Conservation (phyloP, 2,888 invertebrate species). For the Atethmia centrago region DNA sequence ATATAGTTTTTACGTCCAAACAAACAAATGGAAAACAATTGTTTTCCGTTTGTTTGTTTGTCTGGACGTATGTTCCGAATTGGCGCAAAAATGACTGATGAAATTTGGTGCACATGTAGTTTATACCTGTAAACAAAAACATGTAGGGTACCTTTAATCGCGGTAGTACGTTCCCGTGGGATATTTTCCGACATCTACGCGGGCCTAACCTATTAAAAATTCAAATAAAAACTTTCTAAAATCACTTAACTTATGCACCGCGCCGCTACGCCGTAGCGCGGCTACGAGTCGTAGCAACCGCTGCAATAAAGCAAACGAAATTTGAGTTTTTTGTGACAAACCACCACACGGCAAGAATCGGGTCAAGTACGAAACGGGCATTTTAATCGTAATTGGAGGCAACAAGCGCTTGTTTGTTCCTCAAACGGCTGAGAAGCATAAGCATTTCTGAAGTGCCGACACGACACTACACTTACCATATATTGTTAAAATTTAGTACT, state of each 20-base stretch:
- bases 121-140: too few relatives aligned
- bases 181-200: too few relatives aligned
- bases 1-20: too few relatives aligned
- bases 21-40: too few relatives aligned
- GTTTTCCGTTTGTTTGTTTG: too few relatives aligned
- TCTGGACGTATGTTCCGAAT: too few relatives aligned
- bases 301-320: conserved; percentile 46
- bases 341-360: conserved; percentile 38
- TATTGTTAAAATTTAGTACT: conserved; percentile 42
- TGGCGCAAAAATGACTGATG: too few relatives aligned
- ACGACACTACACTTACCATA: conserved; percentile 51
- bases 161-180: too few relatives aligned
- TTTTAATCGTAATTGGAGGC: conserved; percentile 60
- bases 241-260: background rate
- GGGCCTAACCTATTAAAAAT: too few relatives aligned
- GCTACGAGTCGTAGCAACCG: conserved; percentile 58
- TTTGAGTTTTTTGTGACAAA: conserved; percentile 54
- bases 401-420: conserved; percentile 65
- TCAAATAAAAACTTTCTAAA: too few relatives aligned
- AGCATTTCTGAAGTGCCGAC: conserved; percentile 51
- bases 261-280: conserved; percentile 53
- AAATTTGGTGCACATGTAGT: too few relatives aligned
- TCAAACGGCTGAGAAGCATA: conserved; percentile 47
- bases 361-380: conserved; percentile 64
- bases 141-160: too few relatives aligned